Evolutionary conservation across 2,888 invertebrate genomes (phyloP), one percentile per base, ranked within the genome.

Genomic region (Disparrhopalites patrizii): DNA sequence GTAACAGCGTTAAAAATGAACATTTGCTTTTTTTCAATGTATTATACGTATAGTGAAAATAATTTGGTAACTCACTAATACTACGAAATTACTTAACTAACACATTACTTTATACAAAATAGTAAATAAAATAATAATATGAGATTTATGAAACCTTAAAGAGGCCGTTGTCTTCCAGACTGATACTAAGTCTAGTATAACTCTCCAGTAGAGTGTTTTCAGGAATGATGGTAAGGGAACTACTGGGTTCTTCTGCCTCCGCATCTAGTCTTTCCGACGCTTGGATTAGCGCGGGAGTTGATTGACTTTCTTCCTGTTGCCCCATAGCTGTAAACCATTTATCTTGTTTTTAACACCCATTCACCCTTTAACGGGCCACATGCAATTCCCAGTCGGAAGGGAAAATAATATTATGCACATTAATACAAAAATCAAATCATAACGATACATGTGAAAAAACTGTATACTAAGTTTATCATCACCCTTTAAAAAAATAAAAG

Each of bases 221-320:
- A 20, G 91, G 90, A 73, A 91, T 91, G 80, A 91, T 89, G 75
- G 90, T 90, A 70, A 90, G 83, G 2, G 87, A 87, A 65, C 85
- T 83, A 81, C 82, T 74, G 82, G 83, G 36, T 83, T 82, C 75
- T 80, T 79, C 70, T 25, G 63, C 65, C 54, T 69, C 74, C 23
- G 55, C 70, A 83, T 86, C 73, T 31, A 73, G 50, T 18, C 76
- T 73, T 51, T 78, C 79, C 10, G 78, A 78, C 67, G 86, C 85
- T 77, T 90, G 89, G 77, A 88, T 84, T 77, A 92, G 81, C 58
- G 91, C 89, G 55, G 92, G 91, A 77, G 91, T 91, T 66, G 92
- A 92, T 79, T 92, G 91, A 76, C 91, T 91, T 81, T 93, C 92
- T 79, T 93, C 92, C 75, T 90, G 90, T 77, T 90, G 89, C 50